phyloP scores from a whole-genome alignment of 1,140 invertebrate species.

The Aplysia californica region DNA sequence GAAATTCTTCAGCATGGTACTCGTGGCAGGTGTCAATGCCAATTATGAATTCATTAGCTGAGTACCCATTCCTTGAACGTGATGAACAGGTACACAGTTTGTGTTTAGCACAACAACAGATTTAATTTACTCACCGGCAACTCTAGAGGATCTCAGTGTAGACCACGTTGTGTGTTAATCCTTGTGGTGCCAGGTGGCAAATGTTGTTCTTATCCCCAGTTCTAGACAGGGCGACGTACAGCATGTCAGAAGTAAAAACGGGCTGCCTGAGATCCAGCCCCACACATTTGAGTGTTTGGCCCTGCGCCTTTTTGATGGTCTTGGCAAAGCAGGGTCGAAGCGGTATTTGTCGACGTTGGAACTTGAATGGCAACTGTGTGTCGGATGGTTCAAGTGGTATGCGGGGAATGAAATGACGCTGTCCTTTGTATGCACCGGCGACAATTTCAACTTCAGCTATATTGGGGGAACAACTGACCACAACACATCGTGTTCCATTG shows the following conservation, averaged over 20 bases:
- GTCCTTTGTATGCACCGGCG: constrained; percentile 19
- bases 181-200: neutral
- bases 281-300: constrained; percentile 64
- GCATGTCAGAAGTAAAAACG: constrained; percentile 52
- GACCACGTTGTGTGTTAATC: constrained; percentile 8
- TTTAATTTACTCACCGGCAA: too few species aligned
- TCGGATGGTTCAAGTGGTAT: neutral
- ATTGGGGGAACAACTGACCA: constrained; percentile 38
- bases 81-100: too few species aligned
- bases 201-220: constrained; percentile 9
- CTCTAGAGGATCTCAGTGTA: constrained; percentile 4
- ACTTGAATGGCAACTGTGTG: constrained; percentile 51
- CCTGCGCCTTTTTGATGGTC: constrained; percentile 73
- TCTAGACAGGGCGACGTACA: constrained; percentile 54
- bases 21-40: too few species aligned
- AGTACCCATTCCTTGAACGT: too few species aligned
- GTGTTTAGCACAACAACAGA: too few species aligned
- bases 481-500: constrained; percentile 64
- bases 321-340: constrained; percentile 69
- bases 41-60: too few species aligned
- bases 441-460: constrained; percentile 39
- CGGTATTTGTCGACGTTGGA: constrained; percentile 71
- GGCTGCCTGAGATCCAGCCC: constrained; percentile 35
- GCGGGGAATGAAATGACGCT: constrained; percentile 26
- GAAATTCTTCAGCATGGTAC: too few species aligned